phyloP scores from a whole-genome alignment of 2,113 vertebrate genomes.

The Myodes glareolus region DNA sequence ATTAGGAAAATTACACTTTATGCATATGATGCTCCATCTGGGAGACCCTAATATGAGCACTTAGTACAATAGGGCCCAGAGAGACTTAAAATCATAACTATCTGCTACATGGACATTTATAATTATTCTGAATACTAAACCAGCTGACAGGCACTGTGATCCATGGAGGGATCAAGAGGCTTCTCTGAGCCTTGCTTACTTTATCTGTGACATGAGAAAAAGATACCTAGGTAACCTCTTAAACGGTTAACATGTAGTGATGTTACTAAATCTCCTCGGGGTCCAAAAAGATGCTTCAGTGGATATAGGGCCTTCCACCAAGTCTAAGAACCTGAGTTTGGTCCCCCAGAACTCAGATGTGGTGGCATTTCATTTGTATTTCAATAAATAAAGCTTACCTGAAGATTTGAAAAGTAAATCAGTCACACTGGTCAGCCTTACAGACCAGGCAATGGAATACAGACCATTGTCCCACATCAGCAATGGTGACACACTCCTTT shows the following conservation, averaged over 20 bases:
- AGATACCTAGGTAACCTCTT: not conserved
- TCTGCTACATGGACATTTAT: not conserved
- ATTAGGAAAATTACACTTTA: conserved; percentile 55
- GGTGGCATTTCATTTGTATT: too few relatives aligned
- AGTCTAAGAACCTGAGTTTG: not conserved
- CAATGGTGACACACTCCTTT: too few relatives aligned
- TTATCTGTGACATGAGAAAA: not conserved
- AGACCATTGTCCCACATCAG: too few relatives aligned
- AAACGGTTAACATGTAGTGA: not conserved
- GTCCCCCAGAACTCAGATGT: not conserved
- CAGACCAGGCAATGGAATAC: too few relatives aligned
- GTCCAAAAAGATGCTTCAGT: not conserved
- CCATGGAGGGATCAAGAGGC: not conserved
- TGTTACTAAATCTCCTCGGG: not conserved
- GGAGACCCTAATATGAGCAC: not conserved
- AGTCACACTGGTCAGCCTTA: too few relatives aligned
- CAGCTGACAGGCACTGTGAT: not conserved
- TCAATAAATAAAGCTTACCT: too few relatives aligned
- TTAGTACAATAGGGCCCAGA: not conserved
- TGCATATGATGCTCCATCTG: not conserved
- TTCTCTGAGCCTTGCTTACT: not conserved
- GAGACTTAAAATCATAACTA: conserved; percentile 40
- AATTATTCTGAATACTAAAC: not conserved
- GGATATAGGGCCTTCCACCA: not conserved
- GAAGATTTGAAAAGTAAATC: too few relatives aligned